phyloP scores from a whole-genome alignment of 2,797 vertebrate genomes.

The Hippoglossus hippoglossus region DNA sequence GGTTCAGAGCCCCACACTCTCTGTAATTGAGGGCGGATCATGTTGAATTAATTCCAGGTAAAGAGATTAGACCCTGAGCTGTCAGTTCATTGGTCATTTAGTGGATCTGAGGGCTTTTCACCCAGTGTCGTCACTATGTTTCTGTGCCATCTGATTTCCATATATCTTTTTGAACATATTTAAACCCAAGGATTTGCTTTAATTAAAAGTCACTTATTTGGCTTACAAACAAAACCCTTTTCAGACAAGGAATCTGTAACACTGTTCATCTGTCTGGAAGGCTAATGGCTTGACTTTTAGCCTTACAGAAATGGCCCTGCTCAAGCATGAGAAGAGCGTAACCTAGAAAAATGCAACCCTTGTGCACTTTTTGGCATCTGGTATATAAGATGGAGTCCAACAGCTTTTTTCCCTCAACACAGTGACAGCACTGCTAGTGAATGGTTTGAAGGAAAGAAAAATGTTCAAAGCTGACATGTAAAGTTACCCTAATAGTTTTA shows the following conservation, averaged over 20 bases:
- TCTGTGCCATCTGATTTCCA: conserved; percentile 31
- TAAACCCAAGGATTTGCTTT: conserved; percentile 1
- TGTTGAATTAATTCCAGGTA: conserved; percentile 56
- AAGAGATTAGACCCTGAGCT: conserved; percentile 52
- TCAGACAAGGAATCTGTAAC: background rate
- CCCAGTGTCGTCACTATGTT: background rate
- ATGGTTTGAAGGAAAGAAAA: background rate
- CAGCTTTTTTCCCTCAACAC: background rate
- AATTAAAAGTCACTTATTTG: conserved; percentile 5
- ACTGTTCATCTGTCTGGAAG: conserved; percentile 7
- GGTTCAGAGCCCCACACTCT: conserved; percentile 15
- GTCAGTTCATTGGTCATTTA: conserved; percentile 43
- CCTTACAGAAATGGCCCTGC: background rate
- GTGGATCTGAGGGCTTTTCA: conserved; percentile 25
- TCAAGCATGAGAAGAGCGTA: conserved; percentile 6
- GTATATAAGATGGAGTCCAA: background rate
- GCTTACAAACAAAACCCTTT: background rate
- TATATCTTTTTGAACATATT: conserved; percentile 14
- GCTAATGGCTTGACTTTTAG: background rate
- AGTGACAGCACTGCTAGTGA: background rate
- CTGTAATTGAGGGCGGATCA: conserved; percentile 21
- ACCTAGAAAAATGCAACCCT: background rate
- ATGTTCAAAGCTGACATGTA: background rate
- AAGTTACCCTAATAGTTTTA: background rate
- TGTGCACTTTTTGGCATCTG: conserved; percentile 8